Percentiles rank a stretch among this genome's conserved stretches.
Conservation (phyloP, 2,113 vertebrate genomes). For the Setophaga coronata region DNA sequence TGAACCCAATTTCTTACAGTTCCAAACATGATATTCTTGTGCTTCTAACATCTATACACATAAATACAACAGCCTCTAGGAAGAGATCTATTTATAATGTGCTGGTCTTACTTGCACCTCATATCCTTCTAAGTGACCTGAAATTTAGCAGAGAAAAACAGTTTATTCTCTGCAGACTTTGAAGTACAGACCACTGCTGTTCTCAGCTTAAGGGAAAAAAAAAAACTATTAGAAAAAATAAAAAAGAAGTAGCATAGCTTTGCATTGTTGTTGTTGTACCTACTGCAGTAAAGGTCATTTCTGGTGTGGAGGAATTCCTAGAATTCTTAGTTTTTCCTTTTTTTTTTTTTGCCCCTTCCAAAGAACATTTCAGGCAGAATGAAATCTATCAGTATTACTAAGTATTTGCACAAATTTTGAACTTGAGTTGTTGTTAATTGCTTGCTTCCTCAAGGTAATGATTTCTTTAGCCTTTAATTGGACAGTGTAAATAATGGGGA, state of each 20-base stretch:
- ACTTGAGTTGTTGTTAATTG: neutral
- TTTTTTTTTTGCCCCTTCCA: rapidly evolving
- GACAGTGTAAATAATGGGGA: neutral
- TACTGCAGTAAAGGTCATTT: neutral
- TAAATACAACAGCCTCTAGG: neutral
- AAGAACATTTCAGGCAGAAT: neutral
- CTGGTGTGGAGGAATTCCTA: neutral
- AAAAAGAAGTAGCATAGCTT: neutral
- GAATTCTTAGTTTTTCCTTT: neutral
- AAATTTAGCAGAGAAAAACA: neutral
- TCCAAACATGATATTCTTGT: neutral
- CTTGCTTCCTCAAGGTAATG: neutral
- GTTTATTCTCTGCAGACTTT: neutral
- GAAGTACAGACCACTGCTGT: neutral
- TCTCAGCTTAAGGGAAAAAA: neutral
- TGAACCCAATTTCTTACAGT: neutral
- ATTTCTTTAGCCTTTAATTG: neutral
- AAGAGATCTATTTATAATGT: neutral
- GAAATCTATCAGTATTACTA: neutral
- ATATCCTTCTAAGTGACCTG: neutral
- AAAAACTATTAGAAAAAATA: neutral
- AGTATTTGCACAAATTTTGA: neutral
- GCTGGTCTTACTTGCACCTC: neutral
- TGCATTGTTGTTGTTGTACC: neutral
- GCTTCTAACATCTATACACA: neutral